phyloP scores from a whole-genome alignment of 2,888 invertebrate species.

The Nineta flava region DNA sequence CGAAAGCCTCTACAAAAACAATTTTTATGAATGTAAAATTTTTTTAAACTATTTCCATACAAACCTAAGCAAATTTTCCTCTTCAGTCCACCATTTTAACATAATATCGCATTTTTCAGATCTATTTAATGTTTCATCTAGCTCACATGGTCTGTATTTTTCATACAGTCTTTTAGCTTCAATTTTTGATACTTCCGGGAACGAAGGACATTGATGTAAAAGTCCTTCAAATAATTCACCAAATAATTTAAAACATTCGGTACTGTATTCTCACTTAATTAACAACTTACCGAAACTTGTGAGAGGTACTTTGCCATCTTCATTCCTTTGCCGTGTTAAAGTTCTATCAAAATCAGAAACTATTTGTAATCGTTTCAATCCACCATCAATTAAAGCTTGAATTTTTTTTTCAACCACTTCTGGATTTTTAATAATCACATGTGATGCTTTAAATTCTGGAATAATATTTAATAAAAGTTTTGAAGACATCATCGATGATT shows the following conservation, averaged over 20 bases:
- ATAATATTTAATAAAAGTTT: slow-evolving; percentile 19
- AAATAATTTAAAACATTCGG: slow-evolving; percentile 1
- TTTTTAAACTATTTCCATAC: slow-evolving; percentile 16
- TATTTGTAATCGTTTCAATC: slow-evolving; percentile 52
- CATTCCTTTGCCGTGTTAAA: slow-evolving; percentile 60
- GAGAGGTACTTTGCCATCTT: slow-evolving; percentile 49
- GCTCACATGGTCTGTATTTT: slow-evolving; percentile 74
- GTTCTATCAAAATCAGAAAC: slow-evolving; percentile 87
- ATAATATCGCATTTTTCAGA: slow-evolving; percentile 61
- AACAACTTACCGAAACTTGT: slow-evolving; percentile 67
- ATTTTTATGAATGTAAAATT: background rate
- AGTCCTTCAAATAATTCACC: slow-evolving; percentile 37
- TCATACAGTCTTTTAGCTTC: slow-evolving; percentile 41
- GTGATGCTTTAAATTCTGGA: slow-evolving; percentile 23
- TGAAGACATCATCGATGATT: too few species aligned
- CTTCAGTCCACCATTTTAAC: slow-evolving; percentile 65
- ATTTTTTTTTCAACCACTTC: slow-evolving; percentile 35
- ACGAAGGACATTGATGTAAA: slow-evolving; percentile 53
- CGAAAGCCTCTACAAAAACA: slow-evolving; percentile 31
- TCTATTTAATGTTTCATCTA: slow-evolving; percentile 52
- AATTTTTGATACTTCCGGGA: slow-evolving; percentile 46
- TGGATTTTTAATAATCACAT: slow-evolving; percentile 35
- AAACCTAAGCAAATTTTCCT: slow-evolving; percentile 41
- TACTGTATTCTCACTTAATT: background rate
- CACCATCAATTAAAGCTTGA: slow-evolving; percentile 36